Base-by-base conservation (phyloP, 2,113 vertebrate genomes). In the Oryzias javanicus region DNA sequence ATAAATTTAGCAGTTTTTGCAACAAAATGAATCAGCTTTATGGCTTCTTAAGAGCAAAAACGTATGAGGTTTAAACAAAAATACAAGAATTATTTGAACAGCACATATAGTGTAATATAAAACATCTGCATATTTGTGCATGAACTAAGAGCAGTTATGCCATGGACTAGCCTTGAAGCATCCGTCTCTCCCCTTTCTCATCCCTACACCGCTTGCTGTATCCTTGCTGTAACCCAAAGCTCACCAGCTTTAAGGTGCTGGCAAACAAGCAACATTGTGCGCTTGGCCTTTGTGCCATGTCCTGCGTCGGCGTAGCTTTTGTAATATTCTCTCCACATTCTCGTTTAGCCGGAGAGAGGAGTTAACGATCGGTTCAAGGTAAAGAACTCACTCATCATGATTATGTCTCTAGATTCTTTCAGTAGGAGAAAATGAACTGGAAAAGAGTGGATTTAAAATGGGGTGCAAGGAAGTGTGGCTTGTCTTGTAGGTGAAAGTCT, bases 331-430 rank as follows among this genome's bases (percentile, higher is more conserved):
- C 78, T 89, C 81, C 81, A 86, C 79, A 57, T 89, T 86, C 74
- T 76, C 84, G 87, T 81, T 86, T 85, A 90, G 88, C 88, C 86
- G 59, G 86, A 89, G 75, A 89, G 89, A 88, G 89, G 89, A 89
- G 81, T 82, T 82, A 88, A 49, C 74, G 87, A 90, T 86, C 87
- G 84, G 81, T 90, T 69, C 79, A 90, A 90, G 88, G 88, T 90
- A 90, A 90, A 88, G 85, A 72, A 85, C 57, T 50, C 35, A 45
- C 18, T 70, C 76, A 73, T 22, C 53, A 55, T 16, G 45, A 22
- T 72, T 63, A 22, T 80, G 77, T 75, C 51, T 40, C 10, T 78
- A 69, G 71, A 68, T 54, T 60, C 61, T 80, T 70, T 74, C 18
- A 67, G 46, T 51, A 73, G 60, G 68, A 75, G 24, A 69, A 60